Base-by-base conservation (phyloP, 2,888 invertebrate genomes). In the Chymomyza procnemis region DNA sequence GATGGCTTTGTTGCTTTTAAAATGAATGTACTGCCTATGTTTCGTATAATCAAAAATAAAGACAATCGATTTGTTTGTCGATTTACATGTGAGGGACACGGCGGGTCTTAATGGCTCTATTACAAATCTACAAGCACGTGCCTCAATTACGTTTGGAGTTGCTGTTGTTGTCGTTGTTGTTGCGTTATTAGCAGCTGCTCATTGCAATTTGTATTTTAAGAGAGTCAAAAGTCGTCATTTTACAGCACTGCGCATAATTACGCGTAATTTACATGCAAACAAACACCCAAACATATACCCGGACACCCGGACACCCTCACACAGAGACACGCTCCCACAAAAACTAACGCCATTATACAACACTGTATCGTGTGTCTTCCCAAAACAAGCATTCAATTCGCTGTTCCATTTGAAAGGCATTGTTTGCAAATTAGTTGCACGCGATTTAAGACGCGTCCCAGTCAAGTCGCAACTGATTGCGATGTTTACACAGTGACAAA, bases 221-320 rank as follows among this genome's bases (percentile, higher is more conserved):
- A 41, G 48, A 16, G 48, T 18, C 48, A 50, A 50, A 50, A 50
- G 18, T 50, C 48, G 48, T 18, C 19, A n/a, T n/a, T 21, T 50
- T 63, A 47, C 54, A 58, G 65, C 61, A 6, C 19, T 58, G 73
- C 80, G 12, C 34, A 22, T 21, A 81, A 80, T 80, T 77, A 73
- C 59, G 63, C 58, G 73, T 61, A 77, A 79, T 83, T 80, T 83
- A 79, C 74, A 83, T 80, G 64, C 69, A 62, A 61, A 71, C n/a
- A 21, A 56, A 60, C 22, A 47, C 60, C 21, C 60, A 66, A 55
- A 52, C 52, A 64, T 58, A 67, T n/a, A 26, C 18, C n/a, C n/a
- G n/a, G n/a, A n/a, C n/a, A n/a, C n/a, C n/a, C n/a, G n/a, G 30
- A 47, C 60, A 30, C 60, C 64, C 58, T 55, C 55, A 64, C 60